These are phyloP conservation scores for Benitochromis conjunctus DNA, from an alignment of 2,113 vertebrate species.

Conservation along the genomic window DNA sequence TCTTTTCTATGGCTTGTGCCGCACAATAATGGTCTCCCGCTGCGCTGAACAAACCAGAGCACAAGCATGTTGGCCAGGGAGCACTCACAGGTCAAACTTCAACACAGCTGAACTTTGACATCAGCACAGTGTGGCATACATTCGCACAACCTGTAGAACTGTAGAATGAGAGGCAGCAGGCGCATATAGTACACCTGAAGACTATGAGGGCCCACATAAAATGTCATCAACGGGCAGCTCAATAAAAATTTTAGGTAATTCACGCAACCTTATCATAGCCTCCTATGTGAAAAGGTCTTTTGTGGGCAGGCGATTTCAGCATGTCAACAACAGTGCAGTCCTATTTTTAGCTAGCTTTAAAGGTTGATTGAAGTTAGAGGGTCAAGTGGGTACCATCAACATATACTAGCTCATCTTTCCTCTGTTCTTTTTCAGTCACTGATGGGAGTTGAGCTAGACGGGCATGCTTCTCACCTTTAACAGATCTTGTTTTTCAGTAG, in stretches of 20 bases:
- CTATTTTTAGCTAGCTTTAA: neutral
- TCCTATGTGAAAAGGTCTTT: neutral
- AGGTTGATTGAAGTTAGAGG: neutral
- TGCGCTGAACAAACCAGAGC: neutral
- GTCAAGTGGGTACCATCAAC: neutral
- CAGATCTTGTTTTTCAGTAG: neutral
- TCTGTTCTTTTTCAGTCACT: neutral
- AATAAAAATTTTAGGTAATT: neutral
- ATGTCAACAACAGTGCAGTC: neutral
- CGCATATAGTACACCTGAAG: neutral
- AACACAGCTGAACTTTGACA: neutral
- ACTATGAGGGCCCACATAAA: neutral
- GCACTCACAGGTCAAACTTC: neutral
- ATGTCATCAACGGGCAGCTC: neutral
- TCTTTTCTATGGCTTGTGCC: neutral
- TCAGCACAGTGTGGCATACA: neutral
- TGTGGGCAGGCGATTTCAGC: neutral
- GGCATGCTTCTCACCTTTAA: neutral
- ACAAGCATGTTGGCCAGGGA: neutral
- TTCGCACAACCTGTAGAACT: neutral
- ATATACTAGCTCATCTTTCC: neutral
- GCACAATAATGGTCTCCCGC: neutral
- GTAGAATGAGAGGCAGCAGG: neutral
- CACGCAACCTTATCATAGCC: neutral
- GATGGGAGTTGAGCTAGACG: neutral